Evolutionary conservation across 2,797 vertebrate genomes (phyloP).

Genomic region (Oreochromis grahami): DNA sequence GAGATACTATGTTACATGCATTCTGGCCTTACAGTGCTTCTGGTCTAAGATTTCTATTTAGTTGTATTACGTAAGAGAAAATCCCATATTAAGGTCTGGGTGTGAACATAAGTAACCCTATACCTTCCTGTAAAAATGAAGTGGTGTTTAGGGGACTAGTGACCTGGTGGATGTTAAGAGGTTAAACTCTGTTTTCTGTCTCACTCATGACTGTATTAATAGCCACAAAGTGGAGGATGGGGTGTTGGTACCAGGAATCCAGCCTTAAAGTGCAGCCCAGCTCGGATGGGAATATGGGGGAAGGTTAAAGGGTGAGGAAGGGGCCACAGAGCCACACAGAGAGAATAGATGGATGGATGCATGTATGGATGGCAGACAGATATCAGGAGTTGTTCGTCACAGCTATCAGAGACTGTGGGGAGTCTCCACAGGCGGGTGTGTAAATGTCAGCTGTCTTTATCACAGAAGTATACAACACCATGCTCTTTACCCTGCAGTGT

Average conservation of each 20-base stretch:
- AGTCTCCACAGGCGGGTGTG: not conserved
- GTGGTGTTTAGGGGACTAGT: not conserved
- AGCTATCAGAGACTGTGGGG: not conserved
- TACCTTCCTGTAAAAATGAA: not conserved
- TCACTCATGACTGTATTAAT: conserved; percentile 33
- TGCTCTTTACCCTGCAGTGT: not conserved
- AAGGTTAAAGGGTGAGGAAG: conserved; percentile 11
- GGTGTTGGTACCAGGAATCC: conserved; percentile 37
- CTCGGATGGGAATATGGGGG: conserved; percentile 1
- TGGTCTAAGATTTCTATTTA: not conserved
- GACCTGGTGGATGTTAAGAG: not conserved
- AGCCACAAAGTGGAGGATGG: conserved; percentile 1
- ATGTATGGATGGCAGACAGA: not conserved
- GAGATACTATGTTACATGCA: not conserved
- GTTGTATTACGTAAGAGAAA: not conserved
- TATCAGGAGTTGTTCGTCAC: not conserved
- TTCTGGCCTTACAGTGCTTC: not conserved
- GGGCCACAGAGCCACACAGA: not conserved
- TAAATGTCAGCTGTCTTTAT: conserved; percentile 38
- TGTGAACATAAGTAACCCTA: not conserved
- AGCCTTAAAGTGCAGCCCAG: conserved; percentile 23
- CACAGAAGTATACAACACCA: not conserved
- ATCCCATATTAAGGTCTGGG: not conserved
- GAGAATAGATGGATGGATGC: not conserved
- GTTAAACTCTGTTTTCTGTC: not conserved